Percentiles rank a stretch among this genome's conserved stretches.
Conservation (phyloP, 2,888 invertebrate species). For the Himalopsyche kuldschensis region DNA sequence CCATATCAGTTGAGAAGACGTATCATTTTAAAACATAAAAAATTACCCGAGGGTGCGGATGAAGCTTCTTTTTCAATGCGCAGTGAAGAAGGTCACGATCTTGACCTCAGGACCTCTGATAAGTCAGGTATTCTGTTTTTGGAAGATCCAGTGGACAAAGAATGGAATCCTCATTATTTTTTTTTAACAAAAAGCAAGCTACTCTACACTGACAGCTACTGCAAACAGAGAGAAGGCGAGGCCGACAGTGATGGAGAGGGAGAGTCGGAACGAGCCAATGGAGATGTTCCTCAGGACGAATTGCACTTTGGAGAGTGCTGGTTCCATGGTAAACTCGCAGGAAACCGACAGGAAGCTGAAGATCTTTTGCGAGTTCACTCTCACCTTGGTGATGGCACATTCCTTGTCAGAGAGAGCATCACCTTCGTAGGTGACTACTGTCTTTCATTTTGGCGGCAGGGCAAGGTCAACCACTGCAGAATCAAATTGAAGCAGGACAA, state of each 20-base stretch:
- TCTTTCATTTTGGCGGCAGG: slow-evolving; percentile 90
- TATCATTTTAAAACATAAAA: slow-evolving; percentile 89
- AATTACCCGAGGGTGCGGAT: slow-evolving; percentile 86
- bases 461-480: slow-evolving; percentile 88
- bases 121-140: slow-evolving; percentile 89
- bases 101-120: slow-evolving; percentile 78
- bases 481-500: slow-evolving; percentile 88
- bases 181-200: slow-evolving; percentile 86
- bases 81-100: slow-evolving; percentile 67
- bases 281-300: slow-evolving; percentile 80
- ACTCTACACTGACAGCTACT: slow-evolving; percentile 78
- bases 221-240: slow-evolving; percentile 56
- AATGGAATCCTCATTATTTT: slow-evolving; percentile 94
- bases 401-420: slow-evolving; percentile 89
- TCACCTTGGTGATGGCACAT: slow-evolving; percentile 87
- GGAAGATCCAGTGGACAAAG: slow-evolving; percentile 85
- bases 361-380: slow-evolving; percentile 75
- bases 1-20: slow-evolving; percentile 76
- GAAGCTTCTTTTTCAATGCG: slow-evolving; percentile 64
- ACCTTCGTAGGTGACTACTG: slow-evolving; percentile 97
- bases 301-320: slow-evolving; percentile 90
- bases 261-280: slow-evolving; percentile 57
- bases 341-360: slow-evolving; percentile 80
- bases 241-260: slow-evolving; percentile 65
- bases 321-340: slow-evolving; percentile 87